Evolutionary conservation across 2,888 invertebrate genomes (phyloP).

Genomic region (Shargacucullia verbasci): DNA sequence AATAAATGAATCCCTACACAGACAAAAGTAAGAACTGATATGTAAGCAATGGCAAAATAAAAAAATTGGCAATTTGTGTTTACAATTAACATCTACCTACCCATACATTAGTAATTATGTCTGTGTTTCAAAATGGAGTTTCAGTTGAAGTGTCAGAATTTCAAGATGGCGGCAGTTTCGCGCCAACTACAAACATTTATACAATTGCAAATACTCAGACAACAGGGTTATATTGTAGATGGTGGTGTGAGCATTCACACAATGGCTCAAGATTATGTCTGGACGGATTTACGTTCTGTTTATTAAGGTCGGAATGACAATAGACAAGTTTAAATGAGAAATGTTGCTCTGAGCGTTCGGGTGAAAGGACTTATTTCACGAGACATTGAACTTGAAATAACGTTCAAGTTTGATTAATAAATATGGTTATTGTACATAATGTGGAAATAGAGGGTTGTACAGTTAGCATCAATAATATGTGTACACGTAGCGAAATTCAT

Average conservation of each 20-base stretch:
- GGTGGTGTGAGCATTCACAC: conserved; percentile 11
- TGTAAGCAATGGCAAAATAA: no score
- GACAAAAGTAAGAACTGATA: no score
- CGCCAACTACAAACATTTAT: conserved; percentile 3
- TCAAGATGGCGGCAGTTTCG: conserved; percentile 4
- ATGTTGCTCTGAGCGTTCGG: conserved; percentile 28
- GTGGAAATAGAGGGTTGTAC: no score
- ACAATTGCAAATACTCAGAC: conserved; percentile 18
- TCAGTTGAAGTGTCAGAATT: conserved; percentile 8
- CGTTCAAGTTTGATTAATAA: conserved; percentile 6
- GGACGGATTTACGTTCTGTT: conserved; percentile 36
- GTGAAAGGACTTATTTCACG: background rate
- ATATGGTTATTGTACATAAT: no score
- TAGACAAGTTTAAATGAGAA: conserved; percentile 53
- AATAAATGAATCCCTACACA: no score
- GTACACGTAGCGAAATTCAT: no score
- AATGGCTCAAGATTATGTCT: conserved; percentile 29
- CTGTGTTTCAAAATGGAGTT: background rate
- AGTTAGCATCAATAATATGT: no score
- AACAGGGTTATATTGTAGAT: conserved; percentile 4
- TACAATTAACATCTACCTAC: no score
- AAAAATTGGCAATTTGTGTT: no score
- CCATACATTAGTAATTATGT: no score
- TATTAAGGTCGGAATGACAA: conserved; percentile 49
- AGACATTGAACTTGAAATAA: conserved; percentile 31